Evolutionary conservation across 2,888 invertebrate species (phyloP).

Genomic region (Megalurothrips usitatus): DNA sequence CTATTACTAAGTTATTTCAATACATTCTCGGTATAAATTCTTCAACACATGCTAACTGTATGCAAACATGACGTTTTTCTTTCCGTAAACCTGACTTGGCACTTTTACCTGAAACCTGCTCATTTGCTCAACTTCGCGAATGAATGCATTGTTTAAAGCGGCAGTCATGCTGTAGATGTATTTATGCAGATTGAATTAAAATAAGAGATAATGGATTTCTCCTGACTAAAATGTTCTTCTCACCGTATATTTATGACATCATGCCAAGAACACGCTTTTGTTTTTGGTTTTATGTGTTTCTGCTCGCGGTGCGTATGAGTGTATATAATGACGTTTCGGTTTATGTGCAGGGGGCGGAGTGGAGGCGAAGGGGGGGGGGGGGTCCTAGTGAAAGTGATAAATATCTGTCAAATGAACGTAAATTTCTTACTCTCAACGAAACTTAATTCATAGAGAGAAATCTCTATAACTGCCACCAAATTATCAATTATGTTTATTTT

Average conservation of each 20-base stretch:
- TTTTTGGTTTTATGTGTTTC: too few relatives aligned
- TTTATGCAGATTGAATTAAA: background rate
- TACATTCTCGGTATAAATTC: background rate
- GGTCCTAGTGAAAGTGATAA: too few relatives aligned
- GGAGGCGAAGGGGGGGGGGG: too few relatives aligned
- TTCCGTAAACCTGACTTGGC: background rate
- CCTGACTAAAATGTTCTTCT: too few relatives aligned
- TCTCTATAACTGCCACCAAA: background rate
- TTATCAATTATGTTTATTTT: background rate
- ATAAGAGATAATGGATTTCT: too few relatives aligned
- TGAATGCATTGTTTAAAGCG: background rate
- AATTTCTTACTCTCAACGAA: background rate
- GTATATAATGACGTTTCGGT: too few relatives aligned
- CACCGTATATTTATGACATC: too few relatives aligned
- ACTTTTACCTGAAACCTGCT: conserved; percentile 23
- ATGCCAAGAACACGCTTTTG: too few relatives aligned
- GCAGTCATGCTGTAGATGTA: background rate
- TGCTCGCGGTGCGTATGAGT: too few relatives aligned
- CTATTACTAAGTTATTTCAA: background rate
- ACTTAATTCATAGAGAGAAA: background rate
- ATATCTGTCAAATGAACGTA: too few relatives aligned
- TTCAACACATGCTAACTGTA: background rate
- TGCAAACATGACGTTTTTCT: background rate
- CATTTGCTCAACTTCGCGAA: conserved; percentile 6
- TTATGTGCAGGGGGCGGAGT: too few relatives aligned